Evolutionary conservation across 2,888 invertebrate species (phyloP).

Genomic region (Limnephilus marmoratus): DNA sequence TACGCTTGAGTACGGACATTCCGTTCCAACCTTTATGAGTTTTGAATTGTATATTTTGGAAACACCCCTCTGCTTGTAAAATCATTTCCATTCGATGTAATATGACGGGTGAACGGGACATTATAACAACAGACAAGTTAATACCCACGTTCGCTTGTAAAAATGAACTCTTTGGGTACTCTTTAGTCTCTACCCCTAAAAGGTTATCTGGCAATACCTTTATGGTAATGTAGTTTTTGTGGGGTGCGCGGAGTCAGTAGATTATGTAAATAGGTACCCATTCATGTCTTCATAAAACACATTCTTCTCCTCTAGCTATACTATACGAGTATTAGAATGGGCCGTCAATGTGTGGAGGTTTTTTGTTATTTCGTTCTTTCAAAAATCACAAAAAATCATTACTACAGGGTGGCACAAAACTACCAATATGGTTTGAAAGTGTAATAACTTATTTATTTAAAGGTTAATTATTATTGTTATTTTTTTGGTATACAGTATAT

Average conservation of each 20-base stretch:
- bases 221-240: conserved; percentile 54
- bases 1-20: background rate
- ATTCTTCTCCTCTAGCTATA: background rate
- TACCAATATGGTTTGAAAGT: too few relatives aligned
- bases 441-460: too few relatives aligned
- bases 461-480: too few relatives aligned
- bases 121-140: conserved; percentile 13
- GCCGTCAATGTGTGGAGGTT: background rate
- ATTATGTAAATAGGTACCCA: conserved; percentile 44
- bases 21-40: background rate
- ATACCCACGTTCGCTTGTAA: conserved; percentile 33
- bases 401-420: too few relatives aligned
- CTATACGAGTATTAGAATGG: background rate
- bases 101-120: conserved; percentile 12
- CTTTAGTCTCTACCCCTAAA: conserved; percentile 37
- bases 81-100: background rate
- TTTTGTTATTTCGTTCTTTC: background rate
- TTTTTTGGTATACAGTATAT: too few relatives aligned
- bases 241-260: conserved; percentile 33
- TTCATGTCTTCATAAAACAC: conserved; percentile 41
- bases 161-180: conserved; percentile 18
- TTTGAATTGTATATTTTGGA: background rate
- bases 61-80: background rate
- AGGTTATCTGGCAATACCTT: conserved; percentile 55
- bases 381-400: too few relatives aligned